Conservation (phyloP, 2,888 invertebrate species). For the Drosophila sordidula region DNA sequence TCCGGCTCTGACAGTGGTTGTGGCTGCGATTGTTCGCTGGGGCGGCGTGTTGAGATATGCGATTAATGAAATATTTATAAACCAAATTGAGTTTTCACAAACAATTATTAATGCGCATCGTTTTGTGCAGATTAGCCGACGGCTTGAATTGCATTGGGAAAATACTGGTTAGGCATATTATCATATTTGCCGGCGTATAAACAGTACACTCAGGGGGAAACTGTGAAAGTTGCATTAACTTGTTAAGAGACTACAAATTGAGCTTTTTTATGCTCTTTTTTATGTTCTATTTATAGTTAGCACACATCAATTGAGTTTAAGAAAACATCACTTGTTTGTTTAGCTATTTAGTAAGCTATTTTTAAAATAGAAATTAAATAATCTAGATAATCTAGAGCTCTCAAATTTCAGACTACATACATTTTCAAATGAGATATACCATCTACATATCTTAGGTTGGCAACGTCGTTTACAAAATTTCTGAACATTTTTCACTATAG, state of each 20-base stretch:
- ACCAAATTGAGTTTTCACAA: conserved; percentile 76
- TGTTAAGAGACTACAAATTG: conserved; percentile 17
- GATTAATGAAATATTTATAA: conserved; percentile 77
- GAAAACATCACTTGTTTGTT: not conserved
- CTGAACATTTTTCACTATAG: too few relatives aligned
- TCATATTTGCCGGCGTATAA: conserved; percentile 20
- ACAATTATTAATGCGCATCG: conserved; percentile 58
- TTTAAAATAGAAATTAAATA: not conserved
- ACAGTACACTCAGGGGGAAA: conserved; percentile 4
- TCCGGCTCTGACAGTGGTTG: conserved; percentile 28
- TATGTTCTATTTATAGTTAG: not conserved
- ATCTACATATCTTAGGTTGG: too few relatives aligned
- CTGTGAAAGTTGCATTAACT: conserved; percentile 34
- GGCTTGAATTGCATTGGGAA: conserved; percentile 52
- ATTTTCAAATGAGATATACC: too few relatives aligned
- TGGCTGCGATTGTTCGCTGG: conserved; percentile 24
- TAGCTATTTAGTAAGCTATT: not conserved
- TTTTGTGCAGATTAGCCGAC: conserved; percentile 50
- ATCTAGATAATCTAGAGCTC: not conserved
- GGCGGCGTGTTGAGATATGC: conserved; percentile 44
- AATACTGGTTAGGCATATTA: conserved; percentile 32
- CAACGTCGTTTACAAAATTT: too few relatives aligned
- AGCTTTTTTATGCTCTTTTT: not conserved
- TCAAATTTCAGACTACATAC: not conserved
- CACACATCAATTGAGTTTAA: not conserved